Percentiles rank a stretch among this genome's conserved stretches.
phyloP scores from a whole-genome alignment of 2,888 invertebrate species.

The Sthenelais limicola region DNA sequence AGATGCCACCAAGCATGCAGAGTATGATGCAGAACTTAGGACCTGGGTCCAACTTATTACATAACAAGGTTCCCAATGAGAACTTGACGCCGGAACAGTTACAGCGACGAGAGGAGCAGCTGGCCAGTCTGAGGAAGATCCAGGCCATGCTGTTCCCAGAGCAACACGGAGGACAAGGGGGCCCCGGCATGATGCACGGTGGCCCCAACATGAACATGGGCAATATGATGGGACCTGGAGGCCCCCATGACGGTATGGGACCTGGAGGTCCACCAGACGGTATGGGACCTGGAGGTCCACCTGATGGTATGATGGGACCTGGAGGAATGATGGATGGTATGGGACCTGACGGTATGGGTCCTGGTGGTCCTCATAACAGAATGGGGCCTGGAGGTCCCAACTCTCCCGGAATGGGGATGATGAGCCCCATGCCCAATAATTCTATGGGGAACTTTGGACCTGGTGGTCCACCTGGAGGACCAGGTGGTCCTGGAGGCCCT shows the following conservation, averaged over 20 bases:
- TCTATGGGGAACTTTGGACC: slow-evolving; percentile 54
- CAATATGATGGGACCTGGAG: slow-evolving; percentile 44
- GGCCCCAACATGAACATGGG: slow-evolving; percentile 23
- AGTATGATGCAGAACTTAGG: slow-evolving; percentile 27
- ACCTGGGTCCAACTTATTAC: slow-evolving; percentile 58
- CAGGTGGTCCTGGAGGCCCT: slow-evolving; percentile 71
- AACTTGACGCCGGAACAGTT: slow-evolving; percentile 96
- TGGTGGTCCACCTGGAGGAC: slow-evolving; percentile 58
- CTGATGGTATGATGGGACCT: slow-evolving; percentile 54
- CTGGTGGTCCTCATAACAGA: slow-evolving; percentile 1
- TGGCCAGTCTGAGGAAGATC: slow-evolving; percentile 92
- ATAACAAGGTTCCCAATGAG: slow-evolving; percentile 76
- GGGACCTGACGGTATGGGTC: slow-evolving; percentile 67
- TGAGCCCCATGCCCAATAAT: slow-evolving; percentile 56
- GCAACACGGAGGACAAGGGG: slow-evolving; percentile 42
- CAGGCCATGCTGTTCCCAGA: slow-evolving; percentile 94
- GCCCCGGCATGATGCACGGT: slow-evolving; percentile 1
- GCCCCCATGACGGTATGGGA: slow-evolving; percentile 42
- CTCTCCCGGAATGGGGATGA: slow-evolving; percentile 64
- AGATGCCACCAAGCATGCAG: slow-evolving; percentile 14
- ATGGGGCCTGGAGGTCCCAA: slow-evolving; percentile 48
- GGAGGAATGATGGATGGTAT: slow-evolving; percentile 38
- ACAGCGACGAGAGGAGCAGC: slow-evolving; percentile 92
- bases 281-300: slow-evolving; percentile 52
- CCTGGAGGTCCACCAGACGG: slow-evolving; percentile 34